A percentile compares a stretch with the other conserved stretches of the same genome.
These are phyloP conservation scores for Microctenopoma lineatum DNA, from an alignment of 2,797 vertebrate genomes.

Conservation along the genomic window DNA sequence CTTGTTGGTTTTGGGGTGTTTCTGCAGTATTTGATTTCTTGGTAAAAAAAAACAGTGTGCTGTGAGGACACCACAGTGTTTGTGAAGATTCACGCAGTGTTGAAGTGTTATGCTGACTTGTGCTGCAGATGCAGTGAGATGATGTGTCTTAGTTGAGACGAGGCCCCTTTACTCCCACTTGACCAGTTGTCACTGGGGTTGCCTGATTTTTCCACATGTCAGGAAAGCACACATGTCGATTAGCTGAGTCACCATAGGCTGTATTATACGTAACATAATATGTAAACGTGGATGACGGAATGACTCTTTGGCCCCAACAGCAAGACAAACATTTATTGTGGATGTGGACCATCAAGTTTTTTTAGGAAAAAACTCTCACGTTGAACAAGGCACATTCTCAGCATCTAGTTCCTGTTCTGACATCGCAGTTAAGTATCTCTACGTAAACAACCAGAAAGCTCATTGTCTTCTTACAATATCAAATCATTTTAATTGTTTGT, in stretches of 20 bases:
- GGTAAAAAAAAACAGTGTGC: background rate
- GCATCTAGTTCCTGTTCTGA: slow-evolving; percentile 16
- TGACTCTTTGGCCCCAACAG: background rate
- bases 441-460: slow-evolving; percentile 7
- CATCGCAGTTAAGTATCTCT: slow-evolving; percentile 7
- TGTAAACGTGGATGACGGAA: background rate
- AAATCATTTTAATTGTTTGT: slow-evolving; percentile 26
- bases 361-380: background rate
- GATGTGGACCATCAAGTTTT: background rate
- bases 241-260: no score
- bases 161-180: background rate
- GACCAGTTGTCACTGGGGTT: background rate
- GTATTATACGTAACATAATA: background rate
- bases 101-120: background rate
- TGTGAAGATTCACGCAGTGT: background rate
- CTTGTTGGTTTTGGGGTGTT: no score
- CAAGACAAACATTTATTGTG: background rate
- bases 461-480: slow-evolving; percentile 28
- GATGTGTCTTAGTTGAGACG: background rate
- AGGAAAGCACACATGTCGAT: no score
- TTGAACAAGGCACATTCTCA: background rate
- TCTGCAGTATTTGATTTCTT: background rate
- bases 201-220: no score
- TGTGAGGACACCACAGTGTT: background rate
- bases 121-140: background rate